Evolutionary conservation across 2,888 invertebrate species (phyloP), one percentile per base, ranked within the genome.

Genomic region (Ichneumoninae sp.): DNA sequence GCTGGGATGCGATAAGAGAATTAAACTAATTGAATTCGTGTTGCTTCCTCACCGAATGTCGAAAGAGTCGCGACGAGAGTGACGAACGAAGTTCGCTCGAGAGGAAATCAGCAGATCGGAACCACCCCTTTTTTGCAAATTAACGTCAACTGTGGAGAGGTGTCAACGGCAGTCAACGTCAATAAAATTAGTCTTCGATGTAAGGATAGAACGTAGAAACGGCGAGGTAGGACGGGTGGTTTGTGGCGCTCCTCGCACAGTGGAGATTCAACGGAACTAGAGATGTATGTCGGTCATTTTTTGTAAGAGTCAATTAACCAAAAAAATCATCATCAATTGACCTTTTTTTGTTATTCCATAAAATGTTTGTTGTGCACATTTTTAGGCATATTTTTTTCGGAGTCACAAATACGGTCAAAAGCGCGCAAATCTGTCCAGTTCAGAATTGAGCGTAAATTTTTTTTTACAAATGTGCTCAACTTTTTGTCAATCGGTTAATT

Each of bases 111-210:
- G 40, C 65, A 50, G 70, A 70, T 83, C 78, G 85, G 86, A 72
- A 66, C 68, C 86, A 85, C 86, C 86, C 86, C 86, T 82, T 80
- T 86, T 82, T 80, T 65, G 52, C 69, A 52, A 80, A 72, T 82
- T 79, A 82, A 77, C 36, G 85, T 72, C 81, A 85, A 84, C 78
- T 81, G 30, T 57, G 13, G 78, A 86, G 86, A 86, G 86, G 85
- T 84, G 87, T 88, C 90, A 88, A 88, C 26, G 83, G 86, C 84
- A 88, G 89, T 88, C 87, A 89, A 89, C 89, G 89, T 89, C 89
- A 87, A 89, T 89, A 89, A 60, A 47, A 76, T 72, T 50, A 26
- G 60, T 36, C 83, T 70, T 54, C 26, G 68, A 83, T 19, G 57
- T 44, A 3, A n/a, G 57, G 40, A 52, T 52, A 26, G 16, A 2